These are phyloP conservation scores for Junonia oenone DNA, from an alignment of 2,888 invertebrate genomes.

Conservation along the genomic window DNA sequence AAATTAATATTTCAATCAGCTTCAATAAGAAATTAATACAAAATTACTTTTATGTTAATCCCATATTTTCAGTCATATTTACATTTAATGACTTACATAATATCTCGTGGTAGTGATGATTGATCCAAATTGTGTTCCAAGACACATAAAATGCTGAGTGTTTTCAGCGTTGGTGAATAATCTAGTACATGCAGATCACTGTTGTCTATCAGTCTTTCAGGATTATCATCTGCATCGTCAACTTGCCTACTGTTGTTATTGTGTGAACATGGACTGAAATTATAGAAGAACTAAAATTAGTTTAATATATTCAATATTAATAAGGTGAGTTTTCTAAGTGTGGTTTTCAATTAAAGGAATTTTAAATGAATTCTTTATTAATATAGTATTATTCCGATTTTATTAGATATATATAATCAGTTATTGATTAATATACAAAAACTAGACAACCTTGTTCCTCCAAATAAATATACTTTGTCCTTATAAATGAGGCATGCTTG, in stretches of 20 bases:
- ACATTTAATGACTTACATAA: slow-evolving; percentile 76
- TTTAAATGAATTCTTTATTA: too few species aligned
- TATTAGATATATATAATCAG: too few species aligned
- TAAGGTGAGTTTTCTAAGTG: background rate
- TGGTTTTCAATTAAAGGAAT: too few species aligned
- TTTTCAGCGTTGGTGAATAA: slow-evolving; percentile 86
- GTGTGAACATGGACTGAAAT: slow-evolving; percentile 50
- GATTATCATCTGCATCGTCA: slow-evolving; percentile 49
- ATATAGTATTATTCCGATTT: too few species aligned
- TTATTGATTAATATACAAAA: too few species aligned
- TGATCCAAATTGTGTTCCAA: slow-evolving; percentile 83
- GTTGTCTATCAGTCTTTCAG: slow-evolving; percentile 84
- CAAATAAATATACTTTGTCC: slow-evolving; percentile 89
- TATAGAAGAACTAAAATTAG: slow-evolving; percentile 9
- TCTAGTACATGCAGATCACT: slow-evolving; percentile 91
- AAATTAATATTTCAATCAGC: too few species aligned
- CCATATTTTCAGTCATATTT: too few species aligned
- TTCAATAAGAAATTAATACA: too few species aligned
- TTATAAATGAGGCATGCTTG: slow-evolving; percentile 90
- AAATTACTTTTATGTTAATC: too few species aligned
- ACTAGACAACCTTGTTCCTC: slow-evolving; percentile 96
- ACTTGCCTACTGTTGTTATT: slow-evolving; percentile 28
- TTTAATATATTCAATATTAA: background rate
- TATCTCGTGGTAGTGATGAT: slow-evolving; percentile 80
- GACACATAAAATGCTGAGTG: slow-evolving; percentile 84